A percentile compares a stretch with the other conserved stretches of the same genome.
Evolutionary conservation across 2,888 invertebrate genomes (phyloP).

Genomic region (Amphipoea oculea): DNA sequence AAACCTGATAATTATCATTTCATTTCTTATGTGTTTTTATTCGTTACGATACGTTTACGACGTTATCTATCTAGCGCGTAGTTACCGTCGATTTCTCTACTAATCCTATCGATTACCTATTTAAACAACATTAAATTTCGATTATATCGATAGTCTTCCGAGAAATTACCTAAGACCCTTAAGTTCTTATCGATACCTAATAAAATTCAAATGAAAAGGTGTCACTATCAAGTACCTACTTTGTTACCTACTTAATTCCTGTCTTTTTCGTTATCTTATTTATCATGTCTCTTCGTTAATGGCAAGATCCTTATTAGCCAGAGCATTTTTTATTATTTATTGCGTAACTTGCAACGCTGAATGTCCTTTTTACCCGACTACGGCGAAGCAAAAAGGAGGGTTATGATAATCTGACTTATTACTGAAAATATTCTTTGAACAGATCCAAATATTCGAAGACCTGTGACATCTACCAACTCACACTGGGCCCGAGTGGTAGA

Average conservation of each 20-base stretch:
- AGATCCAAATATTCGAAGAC: background rate
- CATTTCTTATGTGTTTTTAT: conserved; percentile 44
- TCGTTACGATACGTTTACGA: conserved; percentile 42
- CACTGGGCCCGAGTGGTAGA: too few species aligned
- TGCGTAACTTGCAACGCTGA: conserved; percentile 4
- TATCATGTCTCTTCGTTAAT: conserved; percentile 11
- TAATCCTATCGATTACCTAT: conserved; percentile 48
- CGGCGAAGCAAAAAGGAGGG: too few species aligned
- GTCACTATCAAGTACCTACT: background rate
- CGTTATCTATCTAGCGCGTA: conserved; percentile 44
- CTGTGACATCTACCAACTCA: too few species aligned
- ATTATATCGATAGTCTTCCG: conserved; percentile 50
- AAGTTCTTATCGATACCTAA: conserved; percentile 52
- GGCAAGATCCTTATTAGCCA: background rate
- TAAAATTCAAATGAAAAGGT: conserved; percentile 51
- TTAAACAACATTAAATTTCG: conserved; percentile 33
- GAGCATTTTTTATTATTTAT: conserved; percentile 4
- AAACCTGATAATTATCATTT: conserved; percentile 25
- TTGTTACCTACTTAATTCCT: background rate
- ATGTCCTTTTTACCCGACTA: background rate
- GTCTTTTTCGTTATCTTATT: conserved; percentile 8
- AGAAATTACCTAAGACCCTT: conserved; percentile 46
- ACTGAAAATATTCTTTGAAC: background rate
- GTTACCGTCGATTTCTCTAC: conserved; percentile 17
- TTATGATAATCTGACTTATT: background rate